A percentile compares a stretch with the other conserved stretches of the same genome.
Conservation (phyloP, 2,888 invertebrate genomes). For the Hydropsyche betteni region DNA sequence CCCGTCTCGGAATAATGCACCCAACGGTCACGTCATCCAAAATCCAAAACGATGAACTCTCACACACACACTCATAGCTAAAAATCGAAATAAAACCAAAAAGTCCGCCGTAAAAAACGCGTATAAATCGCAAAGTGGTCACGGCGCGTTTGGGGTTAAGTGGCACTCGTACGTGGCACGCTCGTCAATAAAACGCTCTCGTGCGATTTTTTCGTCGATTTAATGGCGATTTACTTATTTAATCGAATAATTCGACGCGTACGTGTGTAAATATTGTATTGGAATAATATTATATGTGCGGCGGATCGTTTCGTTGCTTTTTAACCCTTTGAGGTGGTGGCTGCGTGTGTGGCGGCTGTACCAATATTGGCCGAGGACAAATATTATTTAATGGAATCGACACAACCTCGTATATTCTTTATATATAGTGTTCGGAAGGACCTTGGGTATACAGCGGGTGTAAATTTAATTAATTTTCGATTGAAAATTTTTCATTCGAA, state of each 20-base stretch:
- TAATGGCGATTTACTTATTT: background rate
- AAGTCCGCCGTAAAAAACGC: too few relatives aligned
- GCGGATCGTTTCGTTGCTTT: constrained; percentile 5
- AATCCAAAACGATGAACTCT: too few relatives aligned
- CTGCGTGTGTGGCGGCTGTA: constrained; percentile 50
- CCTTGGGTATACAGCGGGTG: background rate
- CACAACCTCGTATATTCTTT: constrained; percentile 30
- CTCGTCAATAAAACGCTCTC: constrained; percentile 5
- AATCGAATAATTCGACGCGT: background rate
- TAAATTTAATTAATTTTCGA: background rate
- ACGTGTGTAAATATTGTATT: constrained; percentile 9
- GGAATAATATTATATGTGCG: background rate
- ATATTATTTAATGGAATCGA: constrained; percentile 51
- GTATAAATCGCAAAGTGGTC: background rate
- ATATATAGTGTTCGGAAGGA: too few relatives aligned
- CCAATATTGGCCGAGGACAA: constrained; percentile 49
- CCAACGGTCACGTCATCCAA: constrained; percentile 6
- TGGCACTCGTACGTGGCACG: background rate
- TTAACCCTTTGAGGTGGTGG: constrained; percentile 44
- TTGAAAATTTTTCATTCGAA: background rate
- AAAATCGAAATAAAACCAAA: too few relatives aligned
- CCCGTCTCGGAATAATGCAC: background rate
- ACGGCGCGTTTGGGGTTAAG: constrained; percentile 18
- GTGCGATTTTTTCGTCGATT: background rate
- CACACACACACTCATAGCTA: too few relatives aligned